Evolutionary conservation across 23 tunicate genomes (phyloP).

Genomic region (Ascidia mentula): DNA sequence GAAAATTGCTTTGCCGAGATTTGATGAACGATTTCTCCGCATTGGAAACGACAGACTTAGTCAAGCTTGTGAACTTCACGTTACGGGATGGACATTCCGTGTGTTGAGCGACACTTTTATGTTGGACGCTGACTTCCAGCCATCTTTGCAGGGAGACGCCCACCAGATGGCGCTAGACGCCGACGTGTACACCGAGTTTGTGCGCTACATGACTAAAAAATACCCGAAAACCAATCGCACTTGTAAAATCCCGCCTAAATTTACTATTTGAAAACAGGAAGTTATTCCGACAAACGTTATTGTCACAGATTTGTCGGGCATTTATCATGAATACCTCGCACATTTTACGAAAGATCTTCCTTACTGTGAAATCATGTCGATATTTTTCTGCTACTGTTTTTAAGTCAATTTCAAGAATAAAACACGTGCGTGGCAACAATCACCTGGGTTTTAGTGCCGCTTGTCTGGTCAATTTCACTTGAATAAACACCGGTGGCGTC

Average conservation of each 20-base stretch:
- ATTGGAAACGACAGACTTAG: conserved; percentile 42
- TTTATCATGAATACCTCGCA: too few species aligned
- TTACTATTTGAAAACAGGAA: not conserved
- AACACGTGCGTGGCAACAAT: too few species aligned
- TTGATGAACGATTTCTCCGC: conserved; percentile 52
- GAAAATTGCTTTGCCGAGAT: conserved; percentile 15
- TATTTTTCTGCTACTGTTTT: too few species aligned
- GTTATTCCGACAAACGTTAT: too few species aligned
- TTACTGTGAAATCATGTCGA: too few species aligned
- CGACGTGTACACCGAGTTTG: conserved; percentile 8
- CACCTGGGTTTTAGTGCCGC: too few species aligned
- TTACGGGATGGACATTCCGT: conserved; percentile 28
- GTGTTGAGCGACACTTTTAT: conserved; percentile 40
- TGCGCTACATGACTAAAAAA: not conserved
- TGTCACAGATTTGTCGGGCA: too few species aligned
- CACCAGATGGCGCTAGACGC: not conserved
- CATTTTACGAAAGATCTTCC: too few species aligned
- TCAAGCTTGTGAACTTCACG: conserved; percentile 43
- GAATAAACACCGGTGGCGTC: too few species aligned
- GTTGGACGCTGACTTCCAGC: conserved; percentile 29
- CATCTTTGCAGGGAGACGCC: not conserved
- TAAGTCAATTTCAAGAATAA: too few species aligned
- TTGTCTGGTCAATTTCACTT: too few species aligned
- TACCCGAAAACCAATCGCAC: conserved; percentile 16
- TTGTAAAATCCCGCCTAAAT: conserved; percentile 17